Percentiles rank a stretch among this genome's conserved stretches.
phyloP scores from a whole-genome alignment of 2,888 invertebrate genomes.

The Pegoplata infirma region DNA sequence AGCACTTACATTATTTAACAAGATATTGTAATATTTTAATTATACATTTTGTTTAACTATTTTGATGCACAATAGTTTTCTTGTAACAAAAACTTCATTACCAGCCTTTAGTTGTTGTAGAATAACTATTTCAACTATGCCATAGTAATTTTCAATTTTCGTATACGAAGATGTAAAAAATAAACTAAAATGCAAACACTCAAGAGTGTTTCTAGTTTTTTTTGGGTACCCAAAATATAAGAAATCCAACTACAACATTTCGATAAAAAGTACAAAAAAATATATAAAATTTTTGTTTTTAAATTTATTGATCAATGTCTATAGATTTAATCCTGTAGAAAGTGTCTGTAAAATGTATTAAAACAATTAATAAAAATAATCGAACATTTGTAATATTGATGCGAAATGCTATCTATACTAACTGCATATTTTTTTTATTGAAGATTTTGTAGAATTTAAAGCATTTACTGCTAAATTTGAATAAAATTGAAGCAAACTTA shows the following conservation, averaged over 20 bases:
- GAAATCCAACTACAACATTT: conserved; percentile 7
- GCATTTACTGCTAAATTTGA: no score
- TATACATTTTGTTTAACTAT: no score
- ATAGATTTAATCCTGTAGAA: conserved; percentile 39
- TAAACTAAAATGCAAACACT: conserved; percentile 34
- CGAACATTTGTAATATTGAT: conserved; percentile 1
- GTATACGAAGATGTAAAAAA: neutral
- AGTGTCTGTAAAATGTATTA: conserved; percentile 36
- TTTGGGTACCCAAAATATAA: neutral
- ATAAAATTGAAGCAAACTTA: no score
- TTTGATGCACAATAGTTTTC: neutral
- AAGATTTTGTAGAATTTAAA: no score
- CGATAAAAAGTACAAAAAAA: conserved; percentile 21
- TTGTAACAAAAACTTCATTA: neutral
- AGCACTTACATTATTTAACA: no score
- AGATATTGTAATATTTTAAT: no score
- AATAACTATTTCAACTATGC: conserved; percentile 45
- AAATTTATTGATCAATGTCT: conserved; percentile 50
- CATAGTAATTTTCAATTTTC: conserved; percentile 39
- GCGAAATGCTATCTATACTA: neutral
- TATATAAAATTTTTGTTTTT: conserved; percentile 27
- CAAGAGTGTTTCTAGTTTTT: conserved; percentile 24
- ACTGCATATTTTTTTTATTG: no score
- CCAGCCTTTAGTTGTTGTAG: neutral
- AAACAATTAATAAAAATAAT: conserved; percentile 41